Evolutionary conservation across 2,113 vertebrate genomes (phyloP).

Genomic region (Thamnophis sirtalis): DNA sequence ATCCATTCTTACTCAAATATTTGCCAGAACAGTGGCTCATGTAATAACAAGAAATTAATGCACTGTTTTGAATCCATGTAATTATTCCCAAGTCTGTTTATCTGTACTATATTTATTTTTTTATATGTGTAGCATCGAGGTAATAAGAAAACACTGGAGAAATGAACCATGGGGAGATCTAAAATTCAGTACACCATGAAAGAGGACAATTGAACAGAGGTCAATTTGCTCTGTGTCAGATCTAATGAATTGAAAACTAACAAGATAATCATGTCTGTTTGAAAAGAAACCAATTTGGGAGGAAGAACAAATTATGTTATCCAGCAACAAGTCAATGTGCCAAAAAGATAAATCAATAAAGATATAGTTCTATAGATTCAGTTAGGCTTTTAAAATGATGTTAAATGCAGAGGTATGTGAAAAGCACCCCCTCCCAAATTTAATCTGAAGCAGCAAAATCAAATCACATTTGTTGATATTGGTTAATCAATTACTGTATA

Average conservation of each 20-base stretch:
- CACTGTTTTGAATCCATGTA: neutral
- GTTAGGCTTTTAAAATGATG: slow-evolving; percentile 3
- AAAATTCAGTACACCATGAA: neutral
- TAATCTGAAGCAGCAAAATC: neutral
- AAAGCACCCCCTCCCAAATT: neutral
- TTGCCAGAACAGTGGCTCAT: neutral
- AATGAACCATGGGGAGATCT: slow-evolving; percentile 4
- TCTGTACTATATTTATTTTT: neutral
- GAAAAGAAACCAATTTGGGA: neutral
- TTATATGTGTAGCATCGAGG: neutral
- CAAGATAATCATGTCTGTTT: neutral
- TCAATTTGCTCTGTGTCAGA: neutral
- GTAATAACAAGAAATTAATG: neutral
- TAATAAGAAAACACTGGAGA: neutral
- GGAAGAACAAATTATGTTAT: slow-evolving; percentile 1
- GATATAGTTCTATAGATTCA: slow-evolving; percentile 9
- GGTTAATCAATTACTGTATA: neutral
- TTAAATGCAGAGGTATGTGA: neutral
- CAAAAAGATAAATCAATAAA: slow-evolving; percentile 10
- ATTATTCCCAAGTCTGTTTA: neutral
- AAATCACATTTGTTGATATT: rapidly evolving
- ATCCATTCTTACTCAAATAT: neutral
- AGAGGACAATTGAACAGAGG: neutral
- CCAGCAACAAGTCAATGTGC: neutral
- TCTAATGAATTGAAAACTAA: neutral